Conservation (phyloP, 2,113 vertebrate species). For the Aepyceros melampus region DNA sequence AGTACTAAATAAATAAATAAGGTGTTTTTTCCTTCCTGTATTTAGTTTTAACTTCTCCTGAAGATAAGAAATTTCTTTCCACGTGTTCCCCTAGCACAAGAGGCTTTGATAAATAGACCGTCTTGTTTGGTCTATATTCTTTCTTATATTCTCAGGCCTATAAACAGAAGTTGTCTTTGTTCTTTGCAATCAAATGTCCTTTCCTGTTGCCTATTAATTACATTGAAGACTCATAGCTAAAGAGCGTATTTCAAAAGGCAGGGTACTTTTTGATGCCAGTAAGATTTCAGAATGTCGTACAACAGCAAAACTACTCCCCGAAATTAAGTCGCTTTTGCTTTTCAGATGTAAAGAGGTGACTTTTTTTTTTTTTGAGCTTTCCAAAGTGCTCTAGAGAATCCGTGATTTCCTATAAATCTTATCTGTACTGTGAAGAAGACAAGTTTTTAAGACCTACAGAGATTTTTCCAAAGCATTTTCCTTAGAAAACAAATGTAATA, state of each 20-base stretch:
- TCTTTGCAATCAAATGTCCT: background rate
- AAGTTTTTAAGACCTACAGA: background rate
- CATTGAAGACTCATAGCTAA: background rate
- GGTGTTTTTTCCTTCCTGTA: background rate
- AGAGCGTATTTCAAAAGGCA: background rate
- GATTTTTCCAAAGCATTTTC: background rate
- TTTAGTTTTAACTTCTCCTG: background rate
- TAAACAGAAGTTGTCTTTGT: background rate
- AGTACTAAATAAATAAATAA: background rate
- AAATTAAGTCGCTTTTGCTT: background rate
- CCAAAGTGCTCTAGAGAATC: background rate
- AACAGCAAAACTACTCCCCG: slow-evolving; percentile 1
- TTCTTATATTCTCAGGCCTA: background rate
- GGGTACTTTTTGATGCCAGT: background rate
- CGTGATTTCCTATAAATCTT: background rate
- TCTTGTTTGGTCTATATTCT: background rate
- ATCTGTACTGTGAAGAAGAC: background rate
- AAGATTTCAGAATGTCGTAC: background rate
- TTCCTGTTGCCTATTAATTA: background rate
- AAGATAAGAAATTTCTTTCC: background rate
- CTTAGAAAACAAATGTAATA: background rate
- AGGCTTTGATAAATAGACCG: background rate
- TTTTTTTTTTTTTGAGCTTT: background rate
- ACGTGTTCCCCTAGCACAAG: background rate
- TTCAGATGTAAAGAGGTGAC: background rate